phyloP scores from a whole-genome alignment of 2,797 vertebrate genomes.

The Tauraco hartlaubi region DNA sequence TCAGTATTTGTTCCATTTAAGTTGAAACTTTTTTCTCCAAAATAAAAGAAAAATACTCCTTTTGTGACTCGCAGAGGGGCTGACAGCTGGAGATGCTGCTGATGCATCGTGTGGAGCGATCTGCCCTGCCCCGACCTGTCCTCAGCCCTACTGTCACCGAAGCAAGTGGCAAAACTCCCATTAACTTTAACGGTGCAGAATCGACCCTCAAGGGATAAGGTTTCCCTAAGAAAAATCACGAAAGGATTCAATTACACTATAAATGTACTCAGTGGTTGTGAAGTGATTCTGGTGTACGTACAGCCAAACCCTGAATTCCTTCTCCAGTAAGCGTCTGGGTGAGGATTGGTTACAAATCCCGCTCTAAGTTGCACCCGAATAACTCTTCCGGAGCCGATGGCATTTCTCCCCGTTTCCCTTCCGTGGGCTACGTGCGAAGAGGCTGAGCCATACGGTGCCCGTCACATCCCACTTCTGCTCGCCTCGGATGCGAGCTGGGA shows the following conservation, averaged over 20 bases:
- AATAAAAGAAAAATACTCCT: not conserved
- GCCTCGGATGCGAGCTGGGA: fast-evolving
- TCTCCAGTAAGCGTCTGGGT: constrained; percentile 32
- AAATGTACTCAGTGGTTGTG: constrained; percentile 52
- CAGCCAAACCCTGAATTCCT: constrained; percentile 61
- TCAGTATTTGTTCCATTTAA: not conserved
- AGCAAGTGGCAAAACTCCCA: constrained; percentile 3
- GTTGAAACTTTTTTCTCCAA: not conserved
- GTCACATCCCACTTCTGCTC: not conserved
- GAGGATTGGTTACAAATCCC: constrained; percentile 41
- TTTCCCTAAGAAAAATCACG: constrained; percentile 46
- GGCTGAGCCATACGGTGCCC: not conserved
- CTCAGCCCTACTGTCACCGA: not conserved
- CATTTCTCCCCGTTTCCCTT: not conserved
- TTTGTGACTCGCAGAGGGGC: not conserved
- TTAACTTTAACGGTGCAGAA: constrained; percentile 5
- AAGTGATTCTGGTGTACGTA: constrained; percentile 9
- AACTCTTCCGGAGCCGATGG: not conserved
- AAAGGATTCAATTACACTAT: constrained; percentile 23
- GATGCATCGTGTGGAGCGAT: not conserved
- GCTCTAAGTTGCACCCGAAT: not conserved
- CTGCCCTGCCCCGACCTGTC: not conserved
- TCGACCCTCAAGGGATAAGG: not conserved
- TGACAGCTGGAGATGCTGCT: not conserved
- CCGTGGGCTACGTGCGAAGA: not conserved